Base-by-base conservation (phyloP, 2,797 vertebrate species). In the Allenopithecus nigroviridis region DNA sequence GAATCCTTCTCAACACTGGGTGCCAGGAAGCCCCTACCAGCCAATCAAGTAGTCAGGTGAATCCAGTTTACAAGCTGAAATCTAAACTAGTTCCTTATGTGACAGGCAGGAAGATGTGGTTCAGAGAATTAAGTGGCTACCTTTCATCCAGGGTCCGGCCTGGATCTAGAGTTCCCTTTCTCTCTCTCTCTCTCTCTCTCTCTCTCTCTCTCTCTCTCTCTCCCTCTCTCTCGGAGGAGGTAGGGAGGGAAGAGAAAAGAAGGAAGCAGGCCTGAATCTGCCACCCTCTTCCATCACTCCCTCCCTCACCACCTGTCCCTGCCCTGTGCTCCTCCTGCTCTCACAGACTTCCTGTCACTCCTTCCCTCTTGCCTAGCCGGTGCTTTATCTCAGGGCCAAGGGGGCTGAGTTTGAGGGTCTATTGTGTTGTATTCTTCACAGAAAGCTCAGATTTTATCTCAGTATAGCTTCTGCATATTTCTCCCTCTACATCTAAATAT, bases 241-340 rank as follows among this genome's bases (percentile, higher is more conserved):
- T 53, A 83, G 68, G 28, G n/a, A 55, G n/a, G 26, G 22, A 95
- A 61, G 14, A 74, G 53, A 13, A 72, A 88, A 89, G 48, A 53
- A n/a, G 50, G 50, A 70, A 76, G 12, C 6, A 16, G 50, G 68
- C 59, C 16, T 61, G n/a, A 43, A 21, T 26, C 53, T 41, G 39
- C 55, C 53, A 48, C 28, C 21, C 8, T 30, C 26, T 72, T 24
- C 30, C 21, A 17, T 80, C n/a, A 41, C 74, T 76, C 5, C 72
- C 36, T 33, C 0, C 39, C 3, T 14, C 1, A 11, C 22, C n/a
- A 33, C 36, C 61, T 33, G 9, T n/a, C 48, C 6, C 11, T 16
- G 5, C 50, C 1, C 12, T 33, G 26, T 55, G 21, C 30, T 26
- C 30, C 1, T 46, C 19, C 24, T 46, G n/a, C 10, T 46, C 72